phyloP scores from a whole-genome alignment of 2,888 invertebrate species.

The Acleris holmiana region DNA sequence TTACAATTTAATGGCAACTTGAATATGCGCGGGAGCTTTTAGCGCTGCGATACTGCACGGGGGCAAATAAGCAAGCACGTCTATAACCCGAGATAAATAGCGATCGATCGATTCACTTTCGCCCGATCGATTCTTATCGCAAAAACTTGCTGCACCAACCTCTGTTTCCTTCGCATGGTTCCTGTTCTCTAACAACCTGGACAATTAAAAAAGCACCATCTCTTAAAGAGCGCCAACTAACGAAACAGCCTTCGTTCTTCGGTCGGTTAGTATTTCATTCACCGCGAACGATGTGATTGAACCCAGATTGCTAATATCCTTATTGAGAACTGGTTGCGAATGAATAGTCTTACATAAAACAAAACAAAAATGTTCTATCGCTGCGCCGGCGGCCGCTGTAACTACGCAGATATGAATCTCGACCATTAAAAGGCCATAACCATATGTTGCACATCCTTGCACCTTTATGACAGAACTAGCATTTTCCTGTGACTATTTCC shows the following conservation, averaged over 20 bases:
- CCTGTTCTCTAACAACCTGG: slow-evolving; percentile 50
- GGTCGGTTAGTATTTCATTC: slow-evolving; percentile 69
- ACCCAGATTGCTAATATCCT: slow-evolving; percentile 71
- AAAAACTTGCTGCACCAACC: slow-evolving; percentile 60
- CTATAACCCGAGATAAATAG: slow-evolving; percentile 58
- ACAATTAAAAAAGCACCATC: slow-evolving; percentile 43
- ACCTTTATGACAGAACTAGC: slow-evolving; percentile 5
- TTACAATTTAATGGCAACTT: background rate
- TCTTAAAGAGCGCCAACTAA: slow-evolving; percentile 35
- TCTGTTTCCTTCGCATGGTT: slow-evolving; percentile 52
- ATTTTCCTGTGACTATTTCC: background rate
- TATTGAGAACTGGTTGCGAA: slow-evolving; percentile 70
- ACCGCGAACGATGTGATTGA: slow-evolving; percentile 75
- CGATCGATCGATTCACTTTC: slow-evolving; percentile 73
- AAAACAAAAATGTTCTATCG: slow-evolving; percentile 37
- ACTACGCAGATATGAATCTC: slow-evolving; percentile 31
- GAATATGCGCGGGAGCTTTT: slow-evolving; percentile 30
- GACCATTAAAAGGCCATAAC: slow-evolving; percentile 32
- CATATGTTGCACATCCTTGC: slow-evolving; percentile 19
- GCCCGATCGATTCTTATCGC: slow-evolving; percentile 65
- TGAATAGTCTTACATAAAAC: slow-evolving; percentile 49
- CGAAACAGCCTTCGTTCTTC: slow-evolving; percentile 48
- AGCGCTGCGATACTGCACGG: slow-evolving; percentile 32
- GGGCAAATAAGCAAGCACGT: slow-evolving; percentile 49
- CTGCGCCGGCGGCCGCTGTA: slow-evolving; percentile 21